A percentile compares a stretch with the other conserved stretches of the same genome.
Evolutionary conservation across 1,140 invertebrate genomes (phyloP).

Genomic region (Lysiphlebus fabarum): DNA sequence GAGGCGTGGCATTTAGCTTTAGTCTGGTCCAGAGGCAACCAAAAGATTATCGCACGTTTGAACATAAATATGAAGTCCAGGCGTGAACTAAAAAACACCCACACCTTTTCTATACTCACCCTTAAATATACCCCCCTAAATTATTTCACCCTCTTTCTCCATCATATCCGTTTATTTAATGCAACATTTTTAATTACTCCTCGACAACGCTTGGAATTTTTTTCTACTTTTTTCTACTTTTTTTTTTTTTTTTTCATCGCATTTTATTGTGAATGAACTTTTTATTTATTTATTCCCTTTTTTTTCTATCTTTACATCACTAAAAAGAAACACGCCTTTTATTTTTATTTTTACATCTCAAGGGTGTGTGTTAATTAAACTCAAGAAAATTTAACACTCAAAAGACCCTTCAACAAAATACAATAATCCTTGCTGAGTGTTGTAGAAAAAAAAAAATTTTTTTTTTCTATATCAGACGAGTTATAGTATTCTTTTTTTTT

Average conservation of each 20-base stretch:
- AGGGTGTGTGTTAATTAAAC: slow-evolving; percentile 20
- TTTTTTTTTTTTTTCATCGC: slow-evolving; percentile 1
- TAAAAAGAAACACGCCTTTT: neutral
- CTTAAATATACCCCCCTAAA: neutral
- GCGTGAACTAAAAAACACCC: slow-evolving; percentile 38
- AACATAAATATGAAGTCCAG: slow-evolving; percentile 33
- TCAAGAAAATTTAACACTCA: slow-evolving; percentile 5
- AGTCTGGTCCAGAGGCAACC: slow-evolving; percentile 26
- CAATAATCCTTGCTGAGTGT: too few species aligned
- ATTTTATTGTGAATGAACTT: neutral
- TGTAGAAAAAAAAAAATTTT: too few species aligned
- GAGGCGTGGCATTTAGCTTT: slow-evolving; percentile 34
- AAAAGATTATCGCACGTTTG: slow-evolving; percentile 28
- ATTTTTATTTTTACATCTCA: slow-evolving; percentile 14
- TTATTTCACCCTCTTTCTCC: slow-evolving; percentile 3
- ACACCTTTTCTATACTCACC: slow-evolving; percentile 18
- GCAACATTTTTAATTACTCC: slow-evolving; percentile 46
- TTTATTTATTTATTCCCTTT: too few species aligned
- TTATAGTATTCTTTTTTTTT: too few species aligned
- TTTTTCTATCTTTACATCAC: slow-evolving; percentile 2
- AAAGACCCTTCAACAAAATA: neutral
- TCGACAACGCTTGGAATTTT: slow-evolving; percentile 44
- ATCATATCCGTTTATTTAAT: slow-evolving; percentile 29
- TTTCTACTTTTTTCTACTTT: slow-evolving; percentile 29
- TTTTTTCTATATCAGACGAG: neutral